phyloP scores from a whole-genome alignment of 1,140 invertebrate genomes.

The Sitobion miscanthi region DNA sequence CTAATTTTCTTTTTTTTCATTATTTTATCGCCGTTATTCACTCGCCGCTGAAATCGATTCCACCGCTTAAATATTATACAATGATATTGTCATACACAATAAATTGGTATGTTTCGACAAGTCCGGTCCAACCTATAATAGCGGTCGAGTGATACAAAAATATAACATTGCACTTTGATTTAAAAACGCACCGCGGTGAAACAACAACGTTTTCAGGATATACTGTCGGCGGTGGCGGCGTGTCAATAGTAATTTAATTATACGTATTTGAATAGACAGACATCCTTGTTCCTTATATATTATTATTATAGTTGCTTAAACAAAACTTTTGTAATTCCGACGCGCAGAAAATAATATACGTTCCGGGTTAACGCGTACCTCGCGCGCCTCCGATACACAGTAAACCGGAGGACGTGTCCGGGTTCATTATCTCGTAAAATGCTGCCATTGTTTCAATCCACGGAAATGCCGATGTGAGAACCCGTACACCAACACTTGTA shows the following conservation, averaged over 20 bases:
- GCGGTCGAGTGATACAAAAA: not conserved
- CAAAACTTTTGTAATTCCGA: conserved; percentile 23
- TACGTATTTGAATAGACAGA: conserved; percentile 4
- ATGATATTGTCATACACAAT: not conserved
- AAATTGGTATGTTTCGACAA: not conserved
- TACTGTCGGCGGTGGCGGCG: too few species aligned
- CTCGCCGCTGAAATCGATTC: not conserved
- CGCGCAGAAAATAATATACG: not conserved
- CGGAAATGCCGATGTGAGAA: not conserved
- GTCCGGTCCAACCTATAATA: too few species aligned
- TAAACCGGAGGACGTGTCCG: not conserved
- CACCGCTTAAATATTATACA: not conserved
- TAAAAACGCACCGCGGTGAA: not conserved
- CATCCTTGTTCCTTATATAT: not conserved
- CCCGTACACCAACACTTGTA: not conserved
- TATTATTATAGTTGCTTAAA: not conserved
- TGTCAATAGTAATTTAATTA: not conserved
- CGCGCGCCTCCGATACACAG: not conserved
- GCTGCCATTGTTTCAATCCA: conserved; percentile 1
- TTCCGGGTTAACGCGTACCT: not conserved
- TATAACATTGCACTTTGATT: not conserved
- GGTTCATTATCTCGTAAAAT: conserved; percentile 37
- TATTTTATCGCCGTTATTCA: not conserved
- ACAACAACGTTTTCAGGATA: not conserved
- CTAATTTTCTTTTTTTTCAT: conserved; percentile 12